A percentile compares a stretch with the other conserved stretches of the same genome.
These are phyloP conservation scores for Clarias laeviceps DNA, from an alignment of 2,797 vertebrate species.

Conservation along the genomic window DNA sequence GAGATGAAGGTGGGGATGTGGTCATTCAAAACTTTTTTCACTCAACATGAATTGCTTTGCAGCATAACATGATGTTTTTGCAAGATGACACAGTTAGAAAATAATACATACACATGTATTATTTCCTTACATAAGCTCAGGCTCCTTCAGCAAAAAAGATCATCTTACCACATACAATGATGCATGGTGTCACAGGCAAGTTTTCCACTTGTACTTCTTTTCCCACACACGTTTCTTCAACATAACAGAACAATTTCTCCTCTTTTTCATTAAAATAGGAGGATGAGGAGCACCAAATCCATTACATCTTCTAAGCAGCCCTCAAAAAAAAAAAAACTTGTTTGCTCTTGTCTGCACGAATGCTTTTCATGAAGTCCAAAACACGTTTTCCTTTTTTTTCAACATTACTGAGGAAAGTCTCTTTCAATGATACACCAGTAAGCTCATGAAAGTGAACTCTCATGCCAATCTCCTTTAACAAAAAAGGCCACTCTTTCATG, in stretches of 20 bases:
- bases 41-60: background rate
- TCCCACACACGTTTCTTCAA: slow-evolving; percentile 11
- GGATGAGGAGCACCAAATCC: slow-evolving; percentile 22
- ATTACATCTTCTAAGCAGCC: slow-evolving; percentile 16
- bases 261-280: slow-evolving; percentile 35
- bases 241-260: slow-evolving; percentile 21
- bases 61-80: background rate
- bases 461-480: too few relatives aligned
- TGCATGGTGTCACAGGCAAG: slow-evolving; percentile 30
- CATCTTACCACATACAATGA: slow-evolving; percentile 39
- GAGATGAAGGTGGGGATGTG: background rate
- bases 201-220: slow-evolving; percentile 26
- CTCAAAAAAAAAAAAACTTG: too few relatives aligned
- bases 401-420: background rate
- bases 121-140: background rate
- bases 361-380: too few relatives aligned
- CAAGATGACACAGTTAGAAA: background rate
- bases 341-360: too few relatives aligned
- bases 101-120: background rate
- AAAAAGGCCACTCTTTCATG: too few relatives aligned
- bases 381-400: slow-evolving; percentile 4
- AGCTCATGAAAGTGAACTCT: too few relatives aligned
- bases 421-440: too few relatives aligned
- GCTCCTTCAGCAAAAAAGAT: background rate
- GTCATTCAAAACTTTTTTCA: background rate